Evolutionary conservation across 1,140 invertebrate genomes (phyloP).

Genomic region (Drosophila eugracilis): DNA sequence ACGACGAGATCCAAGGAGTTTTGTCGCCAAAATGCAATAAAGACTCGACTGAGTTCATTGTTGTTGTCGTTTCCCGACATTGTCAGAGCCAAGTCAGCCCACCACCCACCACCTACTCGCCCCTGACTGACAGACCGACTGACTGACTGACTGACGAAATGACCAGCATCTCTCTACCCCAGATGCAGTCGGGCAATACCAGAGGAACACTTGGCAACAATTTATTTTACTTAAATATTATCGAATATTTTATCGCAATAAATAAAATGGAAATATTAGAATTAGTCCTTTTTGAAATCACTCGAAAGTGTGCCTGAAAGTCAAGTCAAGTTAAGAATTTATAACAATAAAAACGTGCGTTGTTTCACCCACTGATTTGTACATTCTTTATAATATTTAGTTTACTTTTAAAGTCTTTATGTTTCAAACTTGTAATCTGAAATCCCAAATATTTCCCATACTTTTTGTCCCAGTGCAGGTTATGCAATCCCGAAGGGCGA

Average conservation of each 20-base stretch:
- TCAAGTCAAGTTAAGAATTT: too few relatives aligned
- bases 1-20: constrained; percentile 59
- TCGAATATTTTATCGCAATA: too few relatives aligned
- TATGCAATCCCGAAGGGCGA: constrained; percentile 39
- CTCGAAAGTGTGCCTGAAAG: too few relatives aligned
- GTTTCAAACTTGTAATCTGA: too few relatives aligned
- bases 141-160: constrained; percentile 55
- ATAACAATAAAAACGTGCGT: too few relatives aligned
- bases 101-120: constrained; percentile 28
- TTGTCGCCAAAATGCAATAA: constrained; percentile 80
- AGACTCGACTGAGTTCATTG: constrained; percentile 57
- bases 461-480: constrained; percentile 21
- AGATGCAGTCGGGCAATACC: constrained; percentile 14
- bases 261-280: too few relatives aligned
- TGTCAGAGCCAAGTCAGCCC: constrained; percentile 31
- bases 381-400: too few relatives aligned
- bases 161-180: constrained; percentile 52
- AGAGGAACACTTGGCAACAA: constrained; percentile 6
- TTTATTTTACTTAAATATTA: background rate
- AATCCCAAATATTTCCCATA: background rate
- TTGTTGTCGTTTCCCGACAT: constrained; percentile 50
- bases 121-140: constrained; percentile 23
- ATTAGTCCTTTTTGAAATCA: too few relatives aligned
- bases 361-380: too few relatives aligned
- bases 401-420: too few relatives aligned